A percentile compares a stretch with the other conserved stretches of the same genome.
Conservation (phyloP, 2,113 vertebrate species). For the Perca flavescens region DNA sequence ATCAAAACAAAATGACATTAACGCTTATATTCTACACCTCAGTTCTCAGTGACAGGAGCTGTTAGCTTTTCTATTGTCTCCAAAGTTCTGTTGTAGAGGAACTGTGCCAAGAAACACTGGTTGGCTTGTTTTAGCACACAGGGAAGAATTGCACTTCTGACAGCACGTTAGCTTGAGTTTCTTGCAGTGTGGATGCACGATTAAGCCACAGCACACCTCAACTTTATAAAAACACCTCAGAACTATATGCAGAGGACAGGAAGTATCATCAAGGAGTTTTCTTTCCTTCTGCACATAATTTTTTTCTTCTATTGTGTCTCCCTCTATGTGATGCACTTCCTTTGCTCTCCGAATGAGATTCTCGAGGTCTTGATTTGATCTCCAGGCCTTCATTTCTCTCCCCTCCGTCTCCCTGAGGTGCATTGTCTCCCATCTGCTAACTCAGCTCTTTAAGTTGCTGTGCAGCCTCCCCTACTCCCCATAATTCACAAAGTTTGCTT, state of each 20-base stretch:
- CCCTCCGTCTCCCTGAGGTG: conserved; percentile 55
- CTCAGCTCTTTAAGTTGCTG: conserved; percentile 73
- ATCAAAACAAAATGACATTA: background rate
- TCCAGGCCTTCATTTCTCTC: conserved; percentile 70
- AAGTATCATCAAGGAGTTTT: conserved; percentile 18
- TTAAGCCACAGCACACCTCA: conserved; percentile 33
- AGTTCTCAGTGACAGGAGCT: background rate
- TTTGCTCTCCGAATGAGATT: conserved; percentile 53
- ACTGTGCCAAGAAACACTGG: background rate
- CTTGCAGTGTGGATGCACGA: background rate
- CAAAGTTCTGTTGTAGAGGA: background rate
- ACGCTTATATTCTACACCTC: background rate
- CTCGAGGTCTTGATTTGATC: conserved; percentile 70
- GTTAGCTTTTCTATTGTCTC: background rate
- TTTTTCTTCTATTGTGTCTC: conserved; percentile 41
- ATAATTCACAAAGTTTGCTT: conserved; percentile 75
- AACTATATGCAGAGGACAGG: conserved; percentile 39
- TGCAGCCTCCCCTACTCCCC: conserved; percentile 42
- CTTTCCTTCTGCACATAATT: conserved; percentile 15
- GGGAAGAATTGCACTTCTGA: background rate
- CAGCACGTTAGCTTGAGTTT: background rate
- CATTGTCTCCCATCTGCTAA: conserved; percentile 70
- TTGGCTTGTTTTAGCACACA: background rate
- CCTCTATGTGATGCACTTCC: conserved; percentile 25
- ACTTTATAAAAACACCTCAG: conserved; percentile 34